These are phyloP conservation scores for Shinisaurus crocodilurus DNA, from an alignment of 2,113 vertebrate species.

Conservation along the genomic window DNA sequence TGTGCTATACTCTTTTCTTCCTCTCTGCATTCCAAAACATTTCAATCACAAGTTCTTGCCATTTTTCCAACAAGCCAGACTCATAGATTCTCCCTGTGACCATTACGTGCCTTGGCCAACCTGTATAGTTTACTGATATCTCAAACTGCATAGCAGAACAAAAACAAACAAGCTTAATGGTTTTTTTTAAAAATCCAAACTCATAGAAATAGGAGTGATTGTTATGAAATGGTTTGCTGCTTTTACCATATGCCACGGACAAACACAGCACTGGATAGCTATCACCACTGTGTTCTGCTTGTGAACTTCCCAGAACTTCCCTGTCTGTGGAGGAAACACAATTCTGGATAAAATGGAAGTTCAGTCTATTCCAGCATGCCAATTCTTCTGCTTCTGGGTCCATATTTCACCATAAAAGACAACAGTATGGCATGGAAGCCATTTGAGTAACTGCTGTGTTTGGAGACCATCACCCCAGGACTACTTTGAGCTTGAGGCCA, in stretches of 20 bases:
- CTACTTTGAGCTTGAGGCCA: background rate
- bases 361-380: background rate
- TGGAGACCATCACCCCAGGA: background rate
- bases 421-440: background rate
- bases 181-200: background rate
- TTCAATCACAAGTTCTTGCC: conserved; percentile 14
- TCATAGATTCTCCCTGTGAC: background rate
- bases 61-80: conserved; percentile 26
- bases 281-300: background rate
- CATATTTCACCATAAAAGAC: background rate
- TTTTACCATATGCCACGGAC: background rate
- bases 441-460: background rate
- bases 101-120: background rate
- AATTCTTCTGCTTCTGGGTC: background rate
- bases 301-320: background rate
- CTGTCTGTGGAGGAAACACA: background rate
- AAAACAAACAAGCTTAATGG: background rate
- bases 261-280: background rate
- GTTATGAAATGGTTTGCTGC: background rate
- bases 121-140: background rate
- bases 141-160: background rate
- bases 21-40: conserved; percentile 11
- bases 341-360: background rate
- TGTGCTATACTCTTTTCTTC: conserved; percentile 1
- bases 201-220: background rate